Conservation (phyloP, 2,888 invertebrate genomes). For the Stegophylla sp. region DNA sequence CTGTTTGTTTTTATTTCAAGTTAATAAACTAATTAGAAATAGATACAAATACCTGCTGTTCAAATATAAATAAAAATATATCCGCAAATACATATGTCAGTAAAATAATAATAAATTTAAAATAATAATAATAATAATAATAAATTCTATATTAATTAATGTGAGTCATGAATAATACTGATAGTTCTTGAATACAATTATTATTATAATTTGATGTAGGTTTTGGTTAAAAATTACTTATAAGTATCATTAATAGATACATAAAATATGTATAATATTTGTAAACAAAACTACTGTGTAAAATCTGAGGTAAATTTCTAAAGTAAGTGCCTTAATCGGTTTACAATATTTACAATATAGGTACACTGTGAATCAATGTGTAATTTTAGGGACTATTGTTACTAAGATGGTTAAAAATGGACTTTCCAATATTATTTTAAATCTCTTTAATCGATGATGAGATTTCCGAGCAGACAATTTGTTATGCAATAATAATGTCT, state of each 20-base stretch:
- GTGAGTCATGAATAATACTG: too few relatives aligned
- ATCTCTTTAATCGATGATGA: not conserved
- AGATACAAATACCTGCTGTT: not conserved
- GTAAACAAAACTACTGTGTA: not conserved
- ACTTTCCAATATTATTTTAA: not conserved
- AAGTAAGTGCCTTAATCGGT: too few relatives aligned
- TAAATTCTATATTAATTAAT: not conserved
- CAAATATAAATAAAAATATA: not conserved
- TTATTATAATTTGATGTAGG: not conserved
- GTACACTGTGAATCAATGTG: not conserved
- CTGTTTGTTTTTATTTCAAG: not conserved
- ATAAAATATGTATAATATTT: not conserved
- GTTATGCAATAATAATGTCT: constrained; percentile 11
- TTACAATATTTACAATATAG: too few relatives aligned
- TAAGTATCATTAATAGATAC: not conserved
- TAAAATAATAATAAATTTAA: too few relatives aligned
- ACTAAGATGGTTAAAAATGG: not conserved
- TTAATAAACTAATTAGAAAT: not conserved
- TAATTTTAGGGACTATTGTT: not conserved
- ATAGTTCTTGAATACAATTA: too few relatives aligned
- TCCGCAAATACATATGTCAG: not conserved
- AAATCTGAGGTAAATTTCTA: not conserved
- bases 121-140: not conserved
- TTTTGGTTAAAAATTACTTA: not conserved
- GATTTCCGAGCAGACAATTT: not conserved